Base-by-base conservation (phyloP, 2,797 vertebrate species). In the Pseudomugil gertrudae region DNA sequence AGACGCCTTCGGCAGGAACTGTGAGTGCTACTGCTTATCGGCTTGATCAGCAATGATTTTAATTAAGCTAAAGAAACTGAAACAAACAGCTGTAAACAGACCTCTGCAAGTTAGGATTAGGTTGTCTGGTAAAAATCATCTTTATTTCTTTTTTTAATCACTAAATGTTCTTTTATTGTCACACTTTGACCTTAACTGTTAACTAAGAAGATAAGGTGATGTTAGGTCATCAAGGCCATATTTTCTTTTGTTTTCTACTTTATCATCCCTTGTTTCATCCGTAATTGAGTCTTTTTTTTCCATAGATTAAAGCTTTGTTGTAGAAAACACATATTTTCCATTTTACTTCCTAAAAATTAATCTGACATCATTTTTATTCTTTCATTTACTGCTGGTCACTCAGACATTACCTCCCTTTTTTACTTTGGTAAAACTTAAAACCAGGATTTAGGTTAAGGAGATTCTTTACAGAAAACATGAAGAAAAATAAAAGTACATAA, bases 1-100 rank as follows among this genome's bases (percentile, higher is more conserved):
- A 92, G 98, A 81, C 93, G 98, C 56, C 95, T 99, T 48, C 95
- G 97, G 30, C 97, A 99, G 83, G 97, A 98, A 87, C 93, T 99
- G 97, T 99, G 89, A 98, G 98, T 96, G 81, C 53, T 55, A 0
- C 21, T 0, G 33, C n/a, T 40, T 57, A 77, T 82, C 72, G 2
- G 2, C 19, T 45, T 2, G 26, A 78, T 74, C 43, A 38, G 11
- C 59, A 51, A 35, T 69, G 56, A 57, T 23, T 68, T 47, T 55
- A 63, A 54, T 21, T 60, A 24, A 15, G 21, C 7, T 7, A 60
- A 26, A 11, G 30, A 9, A 21, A 52, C 26, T 43, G 6, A 63
- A 43, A 62, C 51, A 2, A 11, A 14, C 30, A 73, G 47, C 8
- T 21, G 21, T 51, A 38, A 70, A 54, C 8, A 1, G 26, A 14